Percentiles rank a stretch among this genome's conserved stretches.
Conservation (phyloP, 2,888 invertebrate genomes). For the Chymomyza amoena region DNA sequence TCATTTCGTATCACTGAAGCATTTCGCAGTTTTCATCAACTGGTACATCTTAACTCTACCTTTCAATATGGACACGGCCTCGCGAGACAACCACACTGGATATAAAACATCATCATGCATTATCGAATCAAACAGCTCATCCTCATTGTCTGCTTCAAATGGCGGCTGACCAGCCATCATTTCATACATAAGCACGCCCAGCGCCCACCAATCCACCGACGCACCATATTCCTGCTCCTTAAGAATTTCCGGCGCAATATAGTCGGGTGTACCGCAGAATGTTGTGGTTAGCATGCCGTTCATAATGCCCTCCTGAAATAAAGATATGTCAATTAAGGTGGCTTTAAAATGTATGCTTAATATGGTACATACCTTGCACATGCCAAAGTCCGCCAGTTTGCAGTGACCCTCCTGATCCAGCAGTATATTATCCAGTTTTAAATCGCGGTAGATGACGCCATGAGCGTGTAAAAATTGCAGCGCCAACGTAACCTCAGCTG, state of each 20-base stretch:
- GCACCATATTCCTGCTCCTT: constrained; percentile 95
- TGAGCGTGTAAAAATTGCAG: constrained; percentile 97
- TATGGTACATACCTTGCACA: constrained; percentile 94
- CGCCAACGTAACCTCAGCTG: constrained; percentile 98
- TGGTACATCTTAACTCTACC: constrained; percentile 74
- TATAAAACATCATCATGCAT: constrained; percentile 98
- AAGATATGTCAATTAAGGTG: background rate
- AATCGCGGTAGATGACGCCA: constrained; percentile 98
- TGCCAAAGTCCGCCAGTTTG: constrained; percentile 97
- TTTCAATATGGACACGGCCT: constrained; percentile 94
- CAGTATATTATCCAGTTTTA: constrained; percentile 98
- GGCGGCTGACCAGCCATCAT: constrained; percentile 99
- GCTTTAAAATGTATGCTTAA: background rate
- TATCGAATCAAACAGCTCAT: constrained; percentile 99
- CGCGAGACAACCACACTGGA: constrained; percentile 96
- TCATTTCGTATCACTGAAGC: background rate
- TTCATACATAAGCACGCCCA: constrained; percentile 99
- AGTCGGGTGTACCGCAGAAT: constrained; percentile 99
- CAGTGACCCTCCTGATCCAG: constrained; percentile 97
- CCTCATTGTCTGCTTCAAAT: constrained; percentile 99
- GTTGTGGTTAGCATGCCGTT: constrained; percentile 95
- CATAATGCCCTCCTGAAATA: constrained; percentile 76
- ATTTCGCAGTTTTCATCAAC: too few relatives aligned
- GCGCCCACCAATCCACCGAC: constrained; percentile 97
- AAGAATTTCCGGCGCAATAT: constrained; percentile 98